phyloP scores from a whole-genome alignment of 37 sponge, comb jelly and placozoan genomes.

The Oscarella lobularis region DNA sequence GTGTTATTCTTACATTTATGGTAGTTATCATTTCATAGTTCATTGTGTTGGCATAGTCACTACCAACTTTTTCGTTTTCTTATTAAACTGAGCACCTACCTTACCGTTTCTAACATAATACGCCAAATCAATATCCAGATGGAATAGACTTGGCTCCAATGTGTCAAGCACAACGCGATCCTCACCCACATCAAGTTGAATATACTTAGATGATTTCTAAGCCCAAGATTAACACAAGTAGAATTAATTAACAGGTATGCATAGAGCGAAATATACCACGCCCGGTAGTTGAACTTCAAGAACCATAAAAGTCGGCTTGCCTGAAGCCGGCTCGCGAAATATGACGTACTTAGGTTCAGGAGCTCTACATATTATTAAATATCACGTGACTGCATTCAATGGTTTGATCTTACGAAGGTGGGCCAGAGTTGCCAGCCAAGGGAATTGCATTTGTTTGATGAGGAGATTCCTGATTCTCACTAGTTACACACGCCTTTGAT shows the following conservation, averaged over 20 bases:
- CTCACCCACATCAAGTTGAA: slow-evolving; percentile 79
- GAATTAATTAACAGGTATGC: neutral
- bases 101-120: slow-evolving; percentile 40
- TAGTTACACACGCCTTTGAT: no score
- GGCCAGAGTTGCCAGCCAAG: no score
- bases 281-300: slow-evolving; percentile 73
- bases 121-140: slow-evolving; percentile 64
- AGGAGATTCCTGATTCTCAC: no score
- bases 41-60: no score
- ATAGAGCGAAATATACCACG: slow-evolving; percentile 33
- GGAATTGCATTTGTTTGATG: no score
- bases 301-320: slow-evolving; percentile 65
- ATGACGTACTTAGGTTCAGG: slow-evolving; percentile 65
- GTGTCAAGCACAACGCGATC: slow-evolving; percentile 59
- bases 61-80: slow-evolving; percentile 37
- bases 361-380: slow-evolving; percentile 5
- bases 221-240: neutral
- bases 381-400: no score
- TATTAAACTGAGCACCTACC: slow-evolving; percentile 68
- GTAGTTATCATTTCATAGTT: no score
- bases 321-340: slow-evolving; percentile 58
- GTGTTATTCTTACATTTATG: no score
- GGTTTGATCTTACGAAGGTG: no score
- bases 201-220: slow-evolving; percentile 19
- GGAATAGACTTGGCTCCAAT: slow-evolving; percentile 41